Base-by-base conservation (phyloP, 2,797 vertebrate species). In the Pristis pectinata region DNA sequence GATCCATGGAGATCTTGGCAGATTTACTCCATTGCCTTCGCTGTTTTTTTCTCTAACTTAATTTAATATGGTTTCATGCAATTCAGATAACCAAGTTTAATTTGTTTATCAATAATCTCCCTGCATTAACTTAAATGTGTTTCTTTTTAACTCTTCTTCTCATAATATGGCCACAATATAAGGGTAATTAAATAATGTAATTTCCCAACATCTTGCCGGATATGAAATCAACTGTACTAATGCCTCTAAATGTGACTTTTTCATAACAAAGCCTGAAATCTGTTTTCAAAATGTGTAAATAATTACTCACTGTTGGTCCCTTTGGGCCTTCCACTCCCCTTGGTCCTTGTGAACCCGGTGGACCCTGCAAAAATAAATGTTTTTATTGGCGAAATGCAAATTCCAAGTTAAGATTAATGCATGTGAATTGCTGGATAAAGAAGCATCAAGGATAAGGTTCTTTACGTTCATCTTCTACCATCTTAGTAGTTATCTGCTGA, bases 301-400 rank as follows among this genome's bases (percentile, higher is more conserved):
- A 24, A 72, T 74, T 93, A 93, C 92, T 93, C 67, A 93, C 92
- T 8, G 9, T 72, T 93, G 92, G 92, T 96, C 99, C 99, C 97
- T 99, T 99, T 94, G 97, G 95, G 95, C 99, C 99, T 64, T 98
- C 97, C 56, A 97, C 95, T 96, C 99, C 99, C 97, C 99, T 97
- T 24, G 96, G 96, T 96, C 99, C 99, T 95, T 98, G 96, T 76
- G 98, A 96, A 95, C 99, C 99, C 34, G 99, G 98, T 95, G 98
- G 98, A 92, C 99, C 99, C 99, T 99, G 44, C 15, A 95, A 95
- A 76, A 94, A 93, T 94, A 11, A 74, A 95, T 24, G 13, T 13
- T 93, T 93, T 53, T 34, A 34, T 22, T 74, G 0, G 0, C 44
- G 61, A 44, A 93, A 53, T 74, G 44, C 13, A 93, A 34, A 72